phyloP scores from a whole-genome alignment of 2,888 invertebrate genomes.

The Brachyptera putata region DNA sequence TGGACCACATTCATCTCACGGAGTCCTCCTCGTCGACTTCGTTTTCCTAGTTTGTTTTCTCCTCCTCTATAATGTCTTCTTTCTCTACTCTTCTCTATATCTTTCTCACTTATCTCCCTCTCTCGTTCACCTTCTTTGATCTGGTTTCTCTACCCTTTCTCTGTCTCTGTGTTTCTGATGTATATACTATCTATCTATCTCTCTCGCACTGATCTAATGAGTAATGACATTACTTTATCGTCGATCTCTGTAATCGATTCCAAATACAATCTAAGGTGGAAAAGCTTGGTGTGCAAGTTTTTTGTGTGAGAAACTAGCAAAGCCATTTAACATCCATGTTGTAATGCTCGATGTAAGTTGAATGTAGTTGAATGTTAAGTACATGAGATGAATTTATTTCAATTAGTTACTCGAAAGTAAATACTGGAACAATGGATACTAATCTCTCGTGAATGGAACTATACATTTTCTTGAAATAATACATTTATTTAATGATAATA shows the following conservation, averaged over 20 bases:
- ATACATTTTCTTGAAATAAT: no score
- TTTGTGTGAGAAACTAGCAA: no score
- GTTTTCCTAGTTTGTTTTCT: slow-evolving; percentile 21
- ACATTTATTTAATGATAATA: no score
- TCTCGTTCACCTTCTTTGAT: slow-evolving; percentile 17
- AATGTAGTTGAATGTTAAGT: no score
- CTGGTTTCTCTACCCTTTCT: background rate
- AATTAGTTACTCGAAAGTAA: no score
- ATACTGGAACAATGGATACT: no score
- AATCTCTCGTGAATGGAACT: no score
- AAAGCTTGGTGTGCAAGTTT: slow-evolving; percentile 16
- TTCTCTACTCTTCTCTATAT: no score
- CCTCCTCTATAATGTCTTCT: slow-evolving; percentile 4
- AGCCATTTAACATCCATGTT: no score
- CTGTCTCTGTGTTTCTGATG: no score
- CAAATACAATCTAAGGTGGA: slow-evolving; percentile 27
- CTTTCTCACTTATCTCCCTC: slow-evolving; percentile 5
- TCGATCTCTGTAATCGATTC: slow-evolving; percentile 30
- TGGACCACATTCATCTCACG: slow-evolving; percentile 26
- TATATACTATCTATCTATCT: slow-evolving; percentile 5
- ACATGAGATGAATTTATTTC: no score
- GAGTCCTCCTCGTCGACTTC: slow-evolving; percentile 10
- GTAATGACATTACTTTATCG: slow-evolving; percentile 28
- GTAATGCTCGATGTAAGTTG: no score
- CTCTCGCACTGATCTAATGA: slow-evolving; percentile 18